Percentiles rank a stretch among this genome's conserved stretches.
Evolutionary conservation across 2,113 vertebrate genomes (phyloP).

Genomic region (Nicator chloris): DNA sequence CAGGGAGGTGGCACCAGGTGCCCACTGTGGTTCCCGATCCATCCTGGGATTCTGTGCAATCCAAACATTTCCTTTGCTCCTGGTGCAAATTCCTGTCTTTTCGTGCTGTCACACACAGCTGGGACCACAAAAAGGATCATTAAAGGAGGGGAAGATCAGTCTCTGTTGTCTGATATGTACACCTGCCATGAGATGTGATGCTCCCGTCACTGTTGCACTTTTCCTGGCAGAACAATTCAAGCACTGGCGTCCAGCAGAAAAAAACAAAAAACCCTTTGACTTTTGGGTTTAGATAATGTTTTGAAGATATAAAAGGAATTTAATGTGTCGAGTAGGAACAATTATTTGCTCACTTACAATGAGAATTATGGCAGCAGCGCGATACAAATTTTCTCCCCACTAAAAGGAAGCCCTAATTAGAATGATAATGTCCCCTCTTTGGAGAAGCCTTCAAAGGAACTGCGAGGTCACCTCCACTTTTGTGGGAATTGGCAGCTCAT

Average conservation of each 20-base stretch:
- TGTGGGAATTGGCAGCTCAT: not conserved
- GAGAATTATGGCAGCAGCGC: not conserved
- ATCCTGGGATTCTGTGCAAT: not conserved
- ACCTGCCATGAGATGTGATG: not conserved
- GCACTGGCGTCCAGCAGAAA: not conserved
- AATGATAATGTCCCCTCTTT: not conserved
- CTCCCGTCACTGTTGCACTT: rapidly evolving
- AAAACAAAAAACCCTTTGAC: not conserved
- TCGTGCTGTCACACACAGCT: not conserved
- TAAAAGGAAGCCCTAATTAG: not conserved
- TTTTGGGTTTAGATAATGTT: not conserved
- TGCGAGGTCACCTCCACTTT: not conserved
- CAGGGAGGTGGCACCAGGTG: not conserved
- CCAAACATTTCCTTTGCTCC: not conserved
- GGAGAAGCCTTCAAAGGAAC: not conserved
- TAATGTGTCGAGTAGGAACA: not conserved
- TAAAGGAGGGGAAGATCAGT: not conserved
- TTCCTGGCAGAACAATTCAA: not conserved
- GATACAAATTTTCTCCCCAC: not conserved
- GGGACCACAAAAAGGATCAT: not conserved
- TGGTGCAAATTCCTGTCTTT: not conserved
- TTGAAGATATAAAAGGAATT: not conserved
- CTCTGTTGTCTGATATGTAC: not conserved
- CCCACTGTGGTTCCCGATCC: not conserved
- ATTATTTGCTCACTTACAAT: not conserved